phyloP scores from a whole-genome alignment of 2,888 invertebrate genomes.

The Proisotoma minuta region DNA sequence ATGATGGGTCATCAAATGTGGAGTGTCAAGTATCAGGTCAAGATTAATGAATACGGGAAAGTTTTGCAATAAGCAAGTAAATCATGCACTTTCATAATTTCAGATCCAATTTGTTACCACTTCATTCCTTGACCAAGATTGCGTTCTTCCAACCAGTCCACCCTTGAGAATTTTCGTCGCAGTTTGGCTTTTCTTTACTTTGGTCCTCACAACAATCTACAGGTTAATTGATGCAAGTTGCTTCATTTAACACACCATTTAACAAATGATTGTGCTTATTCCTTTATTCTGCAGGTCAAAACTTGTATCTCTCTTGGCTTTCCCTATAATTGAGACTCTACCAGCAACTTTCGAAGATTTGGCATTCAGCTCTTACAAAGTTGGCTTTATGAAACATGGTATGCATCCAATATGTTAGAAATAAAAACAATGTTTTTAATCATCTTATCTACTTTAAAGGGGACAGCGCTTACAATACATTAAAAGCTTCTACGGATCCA shows the following conservation, averaged over 20 bases:
- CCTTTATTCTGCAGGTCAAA: no score
- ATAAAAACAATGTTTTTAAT: no score
- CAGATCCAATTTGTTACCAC: constrained; percentile 11
- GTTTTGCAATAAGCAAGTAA: not conserved
- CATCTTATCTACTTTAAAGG: no score
- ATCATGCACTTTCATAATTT: not conserved
- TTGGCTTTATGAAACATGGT: constrained; percentile 36
- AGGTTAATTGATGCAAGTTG: no score
- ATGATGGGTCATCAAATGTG: constrained; percentile 2
- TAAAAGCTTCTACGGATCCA: constrained; percentile 23
- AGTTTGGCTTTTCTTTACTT: constrained; percentile 31
- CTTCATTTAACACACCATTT: no score
- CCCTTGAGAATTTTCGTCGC: constrained; percentile 20
- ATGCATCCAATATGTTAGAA: no score
- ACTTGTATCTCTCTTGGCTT: constrained; percentile 27
- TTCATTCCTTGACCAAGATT: constrained; percentile 29
- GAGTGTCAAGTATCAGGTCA: not conserved
- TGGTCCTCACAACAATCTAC: constrained; percentile 30
- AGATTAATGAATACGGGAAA: not conserved
- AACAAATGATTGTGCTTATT: no score
- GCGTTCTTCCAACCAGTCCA: constrained; percentile 5
- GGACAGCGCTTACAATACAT: constrained; percentile 25
- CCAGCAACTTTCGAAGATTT: constrained; percentile 24
- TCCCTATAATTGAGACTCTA: constrained; percentile 23
- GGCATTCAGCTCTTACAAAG: not conserved